These are phyloP conservation scores for Gibbula magus DNA, from an alignment of 2,888 invertebrate genomes.

Conservation along the genomic window DNA sequence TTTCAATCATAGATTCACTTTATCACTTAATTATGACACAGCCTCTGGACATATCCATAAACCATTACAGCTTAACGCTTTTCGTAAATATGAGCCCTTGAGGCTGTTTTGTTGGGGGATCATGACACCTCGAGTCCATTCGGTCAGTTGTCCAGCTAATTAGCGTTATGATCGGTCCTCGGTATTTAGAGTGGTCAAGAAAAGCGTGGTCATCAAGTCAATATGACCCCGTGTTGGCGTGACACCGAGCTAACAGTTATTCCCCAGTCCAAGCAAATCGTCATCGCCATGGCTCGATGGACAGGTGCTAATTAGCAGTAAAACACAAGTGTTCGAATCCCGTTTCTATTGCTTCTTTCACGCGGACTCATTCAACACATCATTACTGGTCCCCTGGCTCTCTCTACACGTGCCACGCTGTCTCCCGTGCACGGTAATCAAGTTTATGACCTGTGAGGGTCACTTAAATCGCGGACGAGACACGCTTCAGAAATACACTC, in stretches of 20 bases:
- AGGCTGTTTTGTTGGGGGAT: no score
- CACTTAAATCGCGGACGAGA: background rate
- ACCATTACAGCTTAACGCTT: no score
- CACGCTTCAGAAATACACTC: background rate
- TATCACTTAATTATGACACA: no score
- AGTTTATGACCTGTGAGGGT: constrained; percentile 22
- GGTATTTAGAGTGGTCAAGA: background rate
- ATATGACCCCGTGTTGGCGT: background rate
- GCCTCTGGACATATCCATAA: no score
- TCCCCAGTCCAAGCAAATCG: background rate
- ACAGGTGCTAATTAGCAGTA: constrained; percentile 8
- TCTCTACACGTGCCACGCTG: background rate
- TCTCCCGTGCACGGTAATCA: background rate
- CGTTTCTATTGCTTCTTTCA: constrained; percentile 5
- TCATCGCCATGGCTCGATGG: background rate
- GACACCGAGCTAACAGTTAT: background rate
- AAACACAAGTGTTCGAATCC: background rate
- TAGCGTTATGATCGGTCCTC: background rate
- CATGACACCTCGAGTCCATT: no score
- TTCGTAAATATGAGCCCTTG: no score
- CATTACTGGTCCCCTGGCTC: background rate
- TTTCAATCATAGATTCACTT: no score
- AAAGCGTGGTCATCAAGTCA: background rate
- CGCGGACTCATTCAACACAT: background rate
- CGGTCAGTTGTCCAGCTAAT: background rate